Percentiles rank a stretch among this genome's conserved stretches.
These are phyloP conservation scores for Macrobrachium nipponense DNA, from an alignment of 1,140 invertebrate species.

Conservation along the genomic window DNA sequence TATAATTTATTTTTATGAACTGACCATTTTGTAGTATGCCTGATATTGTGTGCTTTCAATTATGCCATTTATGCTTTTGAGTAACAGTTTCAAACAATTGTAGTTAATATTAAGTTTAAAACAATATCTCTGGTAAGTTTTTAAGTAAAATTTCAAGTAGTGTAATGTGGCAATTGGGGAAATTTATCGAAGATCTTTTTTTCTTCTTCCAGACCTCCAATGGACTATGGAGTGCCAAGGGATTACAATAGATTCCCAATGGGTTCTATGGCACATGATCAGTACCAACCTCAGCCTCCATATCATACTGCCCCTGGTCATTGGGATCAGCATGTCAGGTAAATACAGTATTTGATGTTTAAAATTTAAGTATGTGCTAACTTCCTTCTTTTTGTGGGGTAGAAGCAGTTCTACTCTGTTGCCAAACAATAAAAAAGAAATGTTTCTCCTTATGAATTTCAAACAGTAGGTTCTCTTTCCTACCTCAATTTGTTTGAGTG, in stretches of 20 bases:
- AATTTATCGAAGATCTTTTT: background rate
- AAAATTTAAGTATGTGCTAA: background rate
- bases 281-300: constrained; percentile 15
- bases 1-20: no score
- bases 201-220: constrained; percentile 7
- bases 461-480: no score
- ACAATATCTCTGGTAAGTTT: background rate
- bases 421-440: no score
- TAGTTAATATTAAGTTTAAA: no score
- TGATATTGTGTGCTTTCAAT: no score
- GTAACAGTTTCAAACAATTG: no score
- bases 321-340: constrained; percentile 40
- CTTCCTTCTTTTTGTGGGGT: no score
- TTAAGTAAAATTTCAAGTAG: background rate
- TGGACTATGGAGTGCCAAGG: constrained; percentile 21
- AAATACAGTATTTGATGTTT: background rate
- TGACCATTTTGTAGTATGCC: no score
- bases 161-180: background rate
- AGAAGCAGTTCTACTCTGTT: no score
- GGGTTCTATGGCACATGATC: constrained; percentile 1
- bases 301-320: background rate
- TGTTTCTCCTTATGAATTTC: no score
- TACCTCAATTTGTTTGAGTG: no score
- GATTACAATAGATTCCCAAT: constrained; percentile 23
- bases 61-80: no score